Conservation (phyloP, 1,140 invertebrate genomes). For the Heterodera carotae region DNA sequence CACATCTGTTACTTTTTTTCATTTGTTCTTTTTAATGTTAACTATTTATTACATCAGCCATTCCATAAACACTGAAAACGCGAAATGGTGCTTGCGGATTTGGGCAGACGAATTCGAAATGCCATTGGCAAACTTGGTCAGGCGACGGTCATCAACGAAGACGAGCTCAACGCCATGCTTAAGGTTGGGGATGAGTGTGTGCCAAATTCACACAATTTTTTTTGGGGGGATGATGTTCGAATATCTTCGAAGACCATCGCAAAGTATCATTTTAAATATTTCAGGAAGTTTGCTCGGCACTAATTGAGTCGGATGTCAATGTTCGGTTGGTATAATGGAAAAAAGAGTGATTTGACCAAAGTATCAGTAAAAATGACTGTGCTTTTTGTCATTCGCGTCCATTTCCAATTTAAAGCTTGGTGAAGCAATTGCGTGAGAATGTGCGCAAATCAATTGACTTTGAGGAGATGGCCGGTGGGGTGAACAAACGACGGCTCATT, state of each 20-base stretch:
- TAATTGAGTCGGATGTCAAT: slow-evolving; percentile 98
- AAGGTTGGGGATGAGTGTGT: too few species aligned
- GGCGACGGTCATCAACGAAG: slow-evolving; percentile 98
- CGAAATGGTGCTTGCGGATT: slow-evolving; percentile 96
- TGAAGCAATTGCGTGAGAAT: slow-evolving; percentile 22
- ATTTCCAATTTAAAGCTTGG: slow-evolving; percentile 1
- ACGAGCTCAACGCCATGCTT: slow-evolving; percentile 91
- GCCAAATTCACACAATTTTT: too few species aligned
- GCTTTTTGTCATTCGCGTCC: too few species aligned
- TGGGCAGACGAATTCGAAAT: slow-evolving; percentile 97
- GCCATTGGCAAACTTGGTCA: slow-evolving; percentile 94
- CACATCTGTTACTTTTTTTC: too few species aligned
- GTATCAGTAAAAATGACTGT: too few species aligned
- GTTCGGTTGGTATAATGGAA: slow-evolving; percentile 78
- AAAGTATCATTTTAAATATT: slow-evolving; percentile 77
- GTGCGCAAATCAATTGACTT: slow-evolving; percentile 73
- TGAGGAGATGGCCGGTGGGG: slow-evolving; percentile 97
- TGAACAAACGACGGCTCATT: slow-evolving; percentile 97
- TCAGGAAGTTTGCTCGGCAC: slow-evolving; percentile 75
- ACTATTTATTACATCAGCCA: too few species aligned
- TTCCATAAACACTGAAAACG: too few species aligned
- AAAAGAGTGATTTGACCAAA: slow-evolving; percentile 89
- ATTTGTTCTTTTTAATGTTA: too few species aligned
- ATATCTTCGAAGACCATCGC: slow-evolving; percentile 90
- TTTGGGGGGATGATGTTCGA: slow-evolving; percentile 97